Conservation (phyloP, 2,113 vertebrate genomes). For the Arenaria interpres region DNA sequence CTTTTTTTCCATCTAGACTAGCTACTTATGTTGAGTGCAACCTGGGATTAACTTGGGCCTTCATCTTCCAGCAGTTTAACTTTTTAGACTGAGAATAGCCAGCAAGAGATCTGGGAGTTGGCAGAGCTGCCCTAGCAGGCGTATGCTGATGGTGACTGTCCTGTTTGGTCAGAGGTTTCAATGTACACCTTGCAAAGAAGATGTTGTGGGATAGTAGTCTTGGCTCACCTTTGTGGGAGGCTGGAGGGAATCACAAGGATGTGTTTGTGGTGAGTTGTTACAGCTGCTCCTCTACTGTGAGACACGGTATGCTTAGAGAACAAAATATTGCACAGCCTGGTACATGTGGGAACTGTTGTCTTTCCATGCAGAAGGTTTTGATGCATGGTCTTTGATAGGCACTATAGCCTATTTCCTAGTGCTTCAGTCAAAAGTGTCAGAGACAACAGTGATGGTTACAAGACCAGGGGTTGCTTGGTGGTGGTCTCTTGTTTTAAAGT, state of each 20-base stretch:
- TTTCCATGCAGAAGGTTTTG: background rate
- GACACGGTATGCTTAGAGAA: background rate
- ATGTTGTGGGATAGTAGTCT: background rate
- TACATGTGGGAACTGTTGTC: background rate
- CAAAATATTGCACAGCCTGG: background rate
- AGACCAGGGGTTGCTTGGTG: background rate
- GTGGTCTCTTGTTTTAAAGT: background rate
- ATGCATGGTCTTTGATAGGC: background rate
- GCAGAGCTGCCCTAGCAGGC: background rate
- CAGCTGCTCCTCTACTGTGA: background rate
- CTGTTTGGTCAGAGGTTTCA: background rate
- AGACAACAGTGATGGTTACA: background rate
- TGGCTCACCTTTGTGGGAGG: background rate
- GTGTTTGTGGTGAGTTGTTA: background rate
- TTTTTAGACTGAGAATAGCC: background rate
- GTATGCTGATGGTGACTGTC: background rate
- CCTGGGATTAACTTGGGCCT: background rate
- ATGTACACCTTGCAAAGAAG: background rate
- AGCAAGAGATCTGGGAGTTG: background rate
- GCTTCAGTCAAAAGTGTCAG: background rate
- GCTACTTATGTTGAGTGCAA: background rate
- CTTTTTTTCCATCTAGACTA: background rate
- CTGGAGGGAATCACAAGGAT: background rate
- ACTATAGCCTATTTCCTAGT: background rate
- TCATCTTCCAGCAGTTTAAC: background rate